These are phyloP conservation scores for Datnioides undecimradiatus DNA, from an alignment of 2,113 vertebrate species.

Conservation along the genomic window DNA sequence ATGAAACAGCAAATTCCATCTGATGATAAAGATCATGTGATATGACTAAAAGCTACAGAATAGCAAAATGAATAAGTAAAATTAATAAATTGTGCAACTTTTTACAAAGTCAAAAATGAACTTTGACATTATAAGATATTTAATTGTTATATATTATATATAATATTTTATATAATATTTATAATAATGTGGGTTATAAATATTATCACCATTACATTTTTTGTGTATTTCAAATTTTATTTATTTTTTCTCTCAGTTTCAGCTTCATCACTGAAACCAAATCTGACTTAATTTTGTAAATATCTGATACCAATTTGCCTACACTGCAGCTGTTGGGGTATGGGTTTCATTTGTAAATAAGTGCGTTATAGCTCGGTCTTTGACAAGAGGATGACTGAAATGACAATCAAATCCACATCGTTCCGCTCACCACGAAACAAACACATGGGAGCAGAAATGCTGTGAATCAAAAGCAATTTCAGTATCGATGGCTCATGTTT, in stretches of 20 bases:
- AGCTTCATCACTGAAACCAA: background rate
- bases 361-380: constrained; percentile 11
- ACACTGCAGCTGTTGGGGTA: background rate
- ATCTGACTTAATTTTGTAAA: constrained; percentile 28
- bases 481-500: constrained; percentile 77
- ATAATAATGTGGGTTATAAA: background rate
- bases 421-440: constrained; percentile 35
- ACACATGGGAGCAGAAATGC: constrained; percentile 22
- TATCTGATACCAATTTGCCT: constrained; percentile 27
- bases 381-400: constrained; percentile 34
- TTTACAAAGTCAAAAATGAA: background rate
- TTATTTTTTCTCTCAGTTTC: constrained; percentile 5
- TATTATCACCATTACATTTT: background rate
- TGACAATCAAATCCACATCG: constrained; percentile 26
- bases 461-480: constrained; percentile 78
- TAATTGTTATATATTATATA: no score
- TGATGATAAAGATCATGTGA: background rate
- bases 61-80: background rate
- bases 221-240: constrained; percentile 17
- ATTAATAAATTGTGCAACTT: background rate
- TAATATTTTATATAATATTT: background rate
- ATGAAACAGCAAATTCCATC: background rate
- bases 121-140: no score
- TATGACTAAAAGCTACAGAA: background rate
- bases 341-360: constrained; percentile 25